Evolutionary conservation across 2,113 vertebrate genomes (phyloP).

Genomic region (Proteles cristata): DNA sequence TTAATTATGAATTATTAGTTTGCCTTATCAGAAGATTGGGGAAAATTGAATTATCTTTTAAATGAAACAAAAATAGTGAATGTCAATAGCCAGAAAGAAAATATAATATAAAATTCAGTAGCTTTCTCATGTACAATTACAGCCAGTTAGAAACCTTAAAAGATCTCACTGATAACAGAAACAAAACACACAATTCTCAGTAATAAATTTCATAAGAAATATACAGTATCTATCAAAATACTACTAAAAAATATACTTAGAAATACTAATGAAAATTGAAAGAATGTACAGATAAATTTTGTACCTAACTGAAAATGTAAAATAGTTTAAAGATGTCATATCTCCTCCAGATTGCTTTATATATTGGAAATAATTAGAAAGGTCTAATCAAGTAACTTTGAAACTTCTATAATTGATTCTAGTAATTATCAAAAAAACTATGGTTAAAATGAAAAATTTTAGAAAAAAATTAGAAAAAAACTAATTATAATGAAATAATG

Average conservation of each 20-base stretch:
- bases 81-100: conserved; percentile 22
- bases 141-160: neutral
- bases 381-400: neutral
- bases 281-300: neutral
- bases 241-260: neutral
- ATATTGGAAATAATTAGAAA: neutral
- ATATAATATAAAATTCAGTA: neutral
- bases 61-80: neutral
- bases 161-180: neutral
- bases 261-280: neutral
- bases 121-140: neutral
- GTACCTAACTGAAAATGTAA: neutral
- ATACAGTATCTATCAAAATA: neutral
- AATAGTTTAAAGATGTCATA: neutral
- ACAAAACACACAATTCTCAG: neutral
- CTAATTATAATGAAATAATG: neutral
- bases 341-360: neutral
- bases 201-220: neutral
- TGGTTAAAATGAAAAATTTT: neutral
- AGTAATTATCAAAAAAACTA: neutral
- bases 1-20: neutral
- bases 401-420: neutral
- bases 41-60: conserved; percentile 27
- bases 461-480: neutral
- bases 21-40: neutral